Conservation (phyloP, 2,888 invertebrate genomes). For the Trachelus troglodyta region DNA sequence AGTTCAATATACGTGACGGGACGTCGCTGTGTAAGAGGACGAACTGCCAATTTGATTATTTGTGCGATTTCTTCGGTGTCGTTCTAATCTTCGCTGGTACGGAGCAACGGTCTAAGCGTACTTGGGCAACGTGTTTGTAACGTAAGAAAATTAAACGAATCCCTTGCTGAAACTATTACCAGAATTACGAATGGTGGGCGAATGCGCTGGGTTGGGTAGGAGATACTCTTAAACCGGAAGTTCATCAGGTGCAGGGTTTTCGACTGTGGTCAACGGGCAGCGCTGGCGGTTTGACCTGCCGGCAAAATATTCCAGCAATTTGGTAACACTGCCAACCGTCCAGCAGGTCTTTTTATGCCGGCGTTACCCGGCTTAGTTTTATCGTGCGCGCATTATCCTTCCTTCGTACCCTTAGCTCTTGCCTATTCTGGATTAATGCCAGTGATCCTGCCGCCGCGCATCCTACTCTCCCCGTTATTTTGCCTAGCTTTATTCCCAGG, state of each 20-base stretch:
- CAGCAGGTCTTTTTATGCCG: slow-evolving; percentile 52
- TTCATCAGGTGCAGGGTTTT: slow-evolving; percentile 44
- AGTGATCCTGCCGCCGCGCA: slow-evolving; percentile 26
- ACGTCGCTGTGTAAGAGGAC: neutral
- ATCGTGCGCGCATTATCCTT: slow-evolving; percentile 57
- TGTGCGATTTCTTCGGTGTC: neutral
- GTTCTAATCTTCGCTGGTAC: neutral
- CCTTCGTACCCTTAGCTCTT: slow-evolving; percentile 36
- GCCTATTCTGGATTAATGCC: slow-evolving; percentile 61
- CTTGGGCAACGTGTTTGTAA: neutral
- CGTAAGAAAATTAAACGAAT: neutral
- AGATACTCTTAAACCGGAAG: slow-evolving; percentile 47
- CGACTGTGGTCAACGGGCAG: slow-evolving; percentile 39
- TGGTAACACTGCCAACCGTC: slow-evolving; percentile 57
- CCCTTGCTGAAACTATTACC: neutral
- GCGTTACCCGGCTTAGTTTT: slow-evolving; percentile 61
- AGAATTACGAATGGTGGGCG: neutral
- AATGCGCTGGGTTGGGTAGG: neutral
- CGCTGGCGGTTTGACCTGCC: slow-evolving; percentile 22
- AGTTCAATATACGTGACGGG: neutral
- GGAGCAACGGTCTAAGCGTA: neutral
- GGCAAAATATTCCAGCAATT: slow-evolving; percentile 61
- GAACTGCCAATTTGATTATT: neutral
- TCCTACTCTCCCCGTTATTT: neutral
- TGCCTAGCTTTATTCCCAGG: neutral